Evolutionary conservation across 2,113 vertebrate species (phyloP), one percentile per base, ranked within the genome.

Genomic region (Thalassarche chlororhynchos): DNA sequence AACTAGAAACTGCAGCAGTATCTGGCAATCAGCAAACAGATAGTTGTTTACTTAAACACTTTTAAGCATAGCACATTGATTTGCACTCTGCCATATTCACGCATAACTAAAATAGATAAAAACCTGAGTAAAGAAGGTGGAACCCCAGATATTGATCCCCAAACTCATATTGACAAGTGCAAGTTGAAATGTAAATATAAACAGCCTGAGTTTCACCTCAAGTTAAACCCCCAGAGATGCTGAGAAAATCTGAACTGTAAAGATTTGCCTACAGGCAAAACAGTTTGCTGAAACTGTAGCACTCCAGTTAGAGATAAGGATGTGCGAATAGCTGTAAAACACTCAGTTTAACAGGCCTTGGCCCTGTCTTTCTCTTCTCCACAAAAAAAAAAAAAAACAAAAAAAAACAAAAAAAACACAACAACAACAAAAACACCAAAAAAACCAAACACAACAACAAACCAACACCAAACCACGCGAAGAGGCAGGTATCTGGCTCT

Each of bases 261-360:
- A 85, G 51, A 90, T 92, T 52, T 92, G 95, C 93, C 96, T 89
- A 64, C 34, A 84, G 96, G 95, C 95, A 96, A 79, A 85, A 80
- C 4, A 44, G 58, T 92, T 90, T 79, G 46, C 87, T 85, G 78
- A 23, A 95, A 44, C 15, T n/a, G 6, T 31, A 29, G 38, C 32
- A 5, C 40, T 68, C 12, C 32, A 51, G 12, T 40, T 46, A 38
- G 46, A 93, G 49, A 68, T 16, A 72, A 40, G 46, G 38, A 74
- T 38, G 21, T 36, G 47, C 5, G 5, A 87, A 61, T 47, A 91
- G 52, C 76, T 96, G 76, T 80, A 95, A 95, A 93, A 38, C 71
- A 54, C 28, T 78, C 83, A 17, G 32, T 82, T 81, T 72, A 60
- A 82, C 49, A 66, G 69, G 49, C 8, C 24, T 68, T 66, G 64